Base-by-base conservation (phyloP, 2,888 invertebrate genomes). In the Kryphioiulus occultus region DNA sequence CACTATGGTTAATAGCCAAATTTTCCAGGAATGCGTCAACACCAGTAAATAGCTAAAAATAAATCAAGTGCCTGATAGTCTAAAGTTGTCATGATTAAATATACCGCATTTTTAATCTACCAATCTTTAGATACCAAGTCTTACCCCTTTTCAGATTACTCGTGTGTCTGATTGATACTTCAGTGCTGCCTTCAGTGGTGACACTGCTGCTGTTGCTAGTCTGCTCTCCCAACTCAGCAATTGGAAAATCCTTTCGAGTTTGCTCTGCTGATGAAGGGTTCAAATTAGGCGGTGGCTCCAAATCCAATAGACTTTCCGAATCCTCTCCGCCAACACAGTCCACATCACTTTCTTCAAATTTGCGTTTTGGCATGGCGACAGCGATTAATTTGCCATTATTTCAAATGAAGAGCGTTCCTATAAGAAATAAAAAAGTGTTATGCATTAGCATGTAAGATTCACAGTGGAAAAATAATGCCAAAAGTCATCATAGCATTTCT, bases 171-270 rank as follows among this genome's bases (percentile, higher is more conserved):
- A 35, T 32, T 30, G 88, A 30, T 35, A 59, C 59, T 59, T 88
- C 88, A 10, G 88, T 88, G 88, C 88, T 89, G 35, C 89, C 87
- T 35, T 88, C 88, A 10, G 89, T 88, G 10, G 89, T 88, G 30
- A 30, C 88, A 85, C 88, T 89, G 47, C 89, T 89, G 47, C 88
- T 89, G 85, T 88, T 85, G 47, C 86, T 86, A 12, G 86, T 84
- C 32, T 86, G 83, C 26, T 88, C 88, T 26, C 44, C 22, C 78
- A 82, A 39, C 78, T 87, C 87, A 9, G 39, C 35, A 7, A 15
- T 26, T 26, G 26, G 78, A 78, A 15, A 30, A 30, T 78, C 78
- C 15, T 78, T 78, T 30, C 15, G 30, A 78, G 78, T 12, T 78
- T 78, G 26, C 30, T 78, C 78, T 30, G 30, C 78, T 15, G 30